Evolutionary conservation across 2,797 vertebrate genomes (phyloP), one percentile per base, ranked within the genome.

Genomic region (Prionace glauca): DNA sequence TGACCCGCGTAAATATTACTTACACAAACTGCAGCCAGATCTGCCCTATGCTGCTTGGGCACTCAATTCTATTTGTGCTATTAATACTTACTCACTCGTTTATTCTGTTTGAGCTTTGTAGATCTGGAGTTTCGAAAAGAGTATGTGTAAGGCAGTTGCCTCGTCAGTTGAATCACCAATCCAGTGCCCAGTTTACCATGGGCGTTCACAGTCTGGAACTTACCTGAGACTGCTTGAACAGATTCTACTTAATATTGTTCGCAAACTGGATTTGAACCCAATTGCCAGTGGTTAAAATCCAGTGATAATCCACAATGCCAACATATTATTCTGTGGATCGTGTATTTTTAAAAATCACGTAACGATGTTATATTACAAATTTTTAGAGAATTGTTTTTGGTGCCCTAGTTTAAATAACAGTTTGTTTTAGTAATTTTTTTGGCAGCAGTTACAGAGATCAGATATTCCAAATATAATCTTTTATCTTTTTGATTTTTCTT

Each of bases 401-500:
- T 22, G 26, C n/a, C 41, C 18, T 18, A 50, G 14, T 81, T 36
- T 81, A 81, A 81, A 11, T 7, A 22, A 20, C 79, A 81, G 36
- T 45, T 45, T 45, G 29, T 32, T 60, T 20, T 12, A 18, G 3
- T 95, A 32, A 29, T 72, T 87, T 56, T 81, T 24, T n/a, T 88
- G n/a, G n/a, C n/a, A 92, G n/a, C 26, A 69, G 29, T 41, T 50
- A 36, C 60, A 62, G 62, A 56, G 3, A 36, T 71, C 41, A 74
- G n/a, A 69, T 92, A 92, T 92, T 92, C 20, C 26, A 77, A 77
- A 94, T 74, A 29, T 45, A 65, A n/a, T 14, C 0, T 41, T 93
- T 71, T 26, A 50, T 79, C n/a, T 92, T 18, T 92, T 62, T 45
- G 1, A 41, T 41, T 96, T 95, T 77, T 96, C n/a, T 95, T 95